These are phyloP conservation scores for Potamilus streckersoni DNA, from an alignment of 1,140 invertebrate genomes.

Conservation along the genomic window DNA sequence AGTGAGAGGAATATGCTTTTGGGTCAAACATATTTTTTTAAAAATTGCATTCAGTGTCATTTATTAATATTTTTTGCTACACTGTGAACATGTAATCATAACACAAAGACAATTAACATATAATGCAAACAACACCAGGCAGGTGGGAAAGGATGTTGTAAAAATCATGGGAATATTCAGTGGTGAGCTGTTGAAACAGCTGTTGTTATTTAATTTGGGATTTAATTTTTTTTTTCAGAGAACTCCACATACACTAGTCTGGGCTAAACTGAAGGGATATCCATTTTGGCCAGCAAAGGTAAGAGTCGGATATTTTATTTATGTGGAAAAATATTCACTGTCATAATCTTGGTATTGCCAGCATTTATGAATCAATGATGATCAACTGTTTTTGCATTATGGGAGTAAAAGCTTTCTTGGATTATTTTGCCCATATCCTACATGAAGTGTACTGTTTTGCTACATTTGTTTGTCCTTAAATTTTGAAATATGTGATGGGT, in stretches of 20 bases:
- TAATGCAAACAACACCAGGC: no score
- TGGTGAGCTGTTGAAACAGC: no score
- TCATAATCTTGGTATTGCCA: not conserved
- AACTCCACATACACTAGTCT: conserved; percentile 86
- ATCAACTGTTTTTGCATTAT: not conserved
- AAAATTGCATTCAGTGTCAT: no score
- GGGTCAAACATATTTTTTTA: no score
- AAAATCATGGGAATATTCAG: no score
- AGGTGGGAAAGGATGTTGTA: no score
- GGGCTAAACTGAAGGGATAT: conserved; percentile 94
- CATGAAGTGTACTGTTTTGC: not conserved
- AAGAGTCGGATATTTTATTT: conserved; percentile 22
- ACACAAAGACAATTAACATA: no score
- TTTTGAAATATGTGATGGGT: no score
- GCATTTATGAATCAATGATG: not conserved
- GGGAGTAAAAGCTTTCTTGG: not conserved
- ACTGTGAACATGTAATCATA: no score
- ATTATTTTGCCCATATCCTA: not conserved
- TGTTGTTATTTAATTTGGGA: not conserved
- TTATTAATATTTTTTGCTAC: no score
- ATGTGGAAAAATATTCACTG: not conserved
- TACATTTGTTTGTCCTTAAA: not conserved
- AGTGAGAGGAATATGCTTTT: no score
- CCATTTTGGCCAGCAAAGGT: conserved; percentile 94
- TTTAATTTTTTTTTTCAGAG: conserved; percentile 62